Evolutionary conservation across 2,888 invertebrate species (phyloP), one percentile per base, ranked within the genome.

Genomic region (Carterocephalus palaemon): DNA sequence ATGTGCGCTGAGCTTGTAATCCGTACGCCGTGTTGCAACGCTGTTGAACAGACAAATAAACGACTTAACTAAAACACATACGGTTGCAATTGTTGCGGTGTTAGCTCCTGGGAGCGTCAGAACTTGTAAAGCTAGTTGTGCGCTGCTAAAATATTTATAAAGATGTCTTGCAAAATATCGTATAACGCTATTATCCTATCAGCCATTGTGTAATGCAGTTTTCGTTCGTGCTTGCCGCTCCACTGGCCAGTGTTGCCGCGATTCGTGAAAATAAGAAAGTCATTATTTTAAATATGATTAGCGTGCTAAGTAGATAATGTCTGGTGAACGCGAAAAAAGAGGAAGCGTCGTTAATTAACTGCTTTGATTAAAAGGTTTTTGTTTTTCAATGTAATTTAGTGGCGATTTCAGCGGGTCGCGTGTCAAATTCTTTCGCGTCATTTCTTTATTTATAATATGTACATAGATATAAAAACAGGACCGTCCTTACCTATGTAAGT

Each of bases 121-220:
- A 24, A 41, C 33, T 41, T 31, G 33, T 34, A 26, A 9, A 19
- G 26, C 33, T 13, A 9, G 16, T 8, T 22, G 28, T 36, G n/a
- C 10, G 29, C 17, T 37, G 28, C 29, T 50, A 34, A 50, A 52
- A 50, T 50, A 52, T 52, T 52, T 50, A 47, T 37, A 34, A 52
- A 50, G 43, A 40, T 34, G 36, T 37, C 43, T 46, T 19, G 46
- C 29, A 46, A 48, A 46, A 42, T 53, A 51, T 51, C 53, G 24
- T 24, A 22, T 53, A 48, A 38, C 51, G 34, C 41, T 40, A 46
- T 45, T 45, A 45, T 43, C 43, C 43, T 29, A 43, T 43, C 29
- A 36, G 17, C 12, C 43, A 43, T 43, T 43, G 43, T 43, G 36
- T 36, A 36, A 43, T 36, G 20, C 26, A 13, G 22, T 15, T 42